A percentile compares a stretch with the other conserved stretches of the same genome.
These are phyloP conservation scores for Anguilla japonica DNA, from an alignment of 2,113 vertebrate species.

Conservation along the genomic window DNA sequence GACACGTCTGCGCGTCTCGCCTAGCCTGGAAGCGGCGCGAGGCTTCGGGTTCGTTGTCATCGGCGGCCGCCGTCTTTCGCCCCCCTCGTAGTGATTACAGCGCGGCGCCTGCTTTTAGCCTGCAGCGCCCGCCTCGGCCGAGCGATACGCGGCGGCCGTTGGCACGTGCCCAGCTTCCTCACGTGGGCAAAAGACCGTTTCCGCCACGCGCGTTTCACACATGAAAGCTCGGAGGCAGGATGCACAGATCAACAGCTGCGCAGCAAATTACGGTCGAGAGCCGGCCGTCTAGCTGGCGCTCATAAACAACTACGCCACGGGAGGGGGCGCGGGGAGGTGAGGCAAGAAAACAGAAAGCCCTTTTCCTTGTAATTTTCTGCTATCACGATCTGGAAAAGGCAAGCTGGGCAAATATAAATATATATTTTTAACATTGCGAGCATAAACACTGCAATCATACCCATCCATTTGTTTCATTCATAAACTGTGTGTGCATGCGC, in stretches of 20 bases:
- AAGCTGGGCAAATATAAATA: constrained; percentile 36
- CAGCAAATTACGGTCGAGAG: constrained; percentile 51
- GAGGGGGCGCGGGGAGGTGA: constrained; percentile 24
- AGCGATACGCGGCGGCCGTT: neutral
- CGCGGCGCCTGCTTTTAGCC: constrained; percentile 1
- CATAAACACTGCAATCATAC: neutral
- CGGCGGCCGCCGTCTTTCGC: constrained; percentile 3
- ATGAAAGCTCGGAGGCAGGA: constrained; percentile 47
- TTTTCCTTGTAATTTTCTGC: constrained; percentile 60
- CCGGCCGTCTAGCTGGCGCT: constrained; percentile 57
- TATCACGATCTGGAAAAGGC: constrained; percentile 43
- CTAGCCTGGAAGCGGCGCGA: neutral
- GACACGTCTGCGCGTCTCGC: constrained; percentile 17
- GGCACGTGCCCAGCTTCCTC: neutral
- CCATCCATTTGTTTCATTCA: neutral
- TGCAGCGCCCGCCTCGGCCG: neutral
- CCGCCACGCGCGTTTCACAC: constrained; percentile 58
- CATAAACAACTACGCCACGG: constrained; percentile 62
- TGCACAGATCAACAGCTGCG: constrained; percentile 57
- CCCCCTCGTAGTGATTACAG: constrained; percentile 16
- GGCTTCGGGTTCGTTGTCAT: constrained; percentile 17
- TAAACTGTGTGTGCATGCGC: neutral
- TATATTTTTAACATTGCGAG: neutral
- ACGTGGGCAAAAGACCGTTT: constrained; percentile 28
- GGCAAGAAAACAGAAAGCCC: constrained; percentile 54